Percentiles rank a stretch among this genome's conserved stretches.
phyloP scores from a whole-genome alignment of 2,797 vertebrate genomes.

The Myotis pilosus region DNA sequence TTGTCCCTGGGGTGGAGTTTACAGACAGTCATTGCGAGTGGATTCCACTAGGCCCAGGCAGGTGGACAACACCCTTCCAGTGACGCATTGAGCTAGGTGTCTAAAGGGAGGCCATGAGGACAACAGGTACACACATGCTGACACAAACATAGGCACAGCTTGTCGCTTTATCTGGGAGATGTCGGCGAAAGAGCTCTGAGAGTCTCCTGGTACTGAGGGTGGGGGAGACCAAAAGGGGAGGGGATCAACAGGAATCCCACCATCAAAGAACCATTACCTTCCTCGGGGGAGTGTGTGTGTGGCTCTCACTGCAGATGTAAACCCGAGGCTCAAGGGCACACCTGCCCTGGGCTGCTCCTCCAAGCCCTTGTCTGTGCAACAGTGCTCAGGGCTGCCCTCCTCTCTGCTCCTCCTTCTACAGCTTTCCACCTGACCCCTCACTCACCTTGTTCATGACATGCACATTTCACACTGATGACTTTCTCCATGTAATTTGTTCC shows the following conservation, averaged over 20 bases:
- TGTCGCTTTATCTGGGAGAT: background rate
- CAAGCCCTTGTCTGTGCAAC: conserved; percentile 47
- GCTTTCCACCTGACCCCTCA: background rate
- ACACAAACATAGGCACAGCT: accelerated
- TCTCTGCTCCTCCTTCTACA: background rate
- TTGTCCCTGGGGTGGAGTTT: background rate
- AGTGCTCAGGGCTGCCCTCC: background rate
- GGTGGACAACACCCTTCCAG: background rate
- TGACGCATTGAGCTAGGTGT: background rate
- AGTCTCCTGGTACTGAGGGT: background rate
- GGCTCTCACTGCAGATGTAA: background rate
- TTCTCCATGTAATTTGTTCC: background rate
- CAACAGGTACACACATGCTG: accelerated
- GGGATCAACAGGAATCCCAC: accelerated
- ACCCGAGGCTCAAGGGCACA: background rate
- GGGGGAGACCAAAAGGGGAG: background rate
- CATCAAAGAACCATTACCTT: background rate
- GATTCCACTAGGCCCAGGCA: background rate
- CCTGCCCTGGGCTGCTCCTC: conserved; percentile 50
- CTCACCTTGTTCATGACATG: background rate
- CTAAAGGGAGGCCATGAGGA: no score
- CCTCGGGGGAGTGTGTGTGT: no score
- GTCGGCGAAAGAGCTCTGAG: background rate
- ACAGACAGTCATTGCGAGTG: accelerated
- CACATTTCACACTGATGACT: conserved; percentile 15